Evolutionary conservation across 92 coral and sea anemone genomes (phyloP).

Genomic region (Desmophyllum pertusum): DNA sequence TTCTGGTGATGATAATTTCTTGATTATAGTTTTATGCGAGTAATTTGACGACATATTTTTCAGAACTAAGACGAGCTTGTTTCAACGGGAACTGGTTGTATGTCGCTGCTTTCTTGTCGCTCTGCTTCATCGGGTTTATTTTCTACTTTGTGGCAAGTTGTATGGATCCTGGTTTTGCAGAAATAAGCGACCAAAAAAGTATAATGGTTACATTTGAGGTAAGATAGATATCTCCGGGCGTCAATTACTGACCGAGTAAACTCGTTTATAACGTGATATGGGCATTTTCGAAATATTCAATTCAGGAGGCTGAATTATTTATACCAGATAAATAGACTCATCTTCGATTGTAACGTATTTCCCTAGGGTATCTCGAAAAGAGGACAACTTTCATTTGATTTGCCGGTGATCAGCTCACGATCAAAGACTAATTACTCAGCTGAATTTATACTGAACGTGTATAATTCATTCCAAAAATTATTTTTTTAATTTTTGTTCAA

Average conservation of each 20-base stretch:
- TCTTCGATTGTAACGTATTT: not conserved
- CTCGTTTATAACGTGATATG: too few species aligned
- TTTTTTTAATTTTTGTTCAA: too few species aligned
- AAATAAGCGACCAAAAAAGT: slow-evolving; percentile 75
- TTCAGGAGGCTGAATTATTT: not conserved
- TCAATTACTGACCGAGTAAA: not conserved
- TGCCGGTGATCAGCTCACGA: not conserved
- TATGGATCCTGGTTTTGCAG: slow-evolving; percentile 95
- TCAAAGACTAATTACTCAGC: not conserved
- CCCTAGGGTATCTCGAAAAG: not conserved
- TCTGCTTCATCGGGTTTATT: slow-evolving; percentile 70
- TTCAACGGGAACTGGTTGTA: slow-evolving; percentile 86
- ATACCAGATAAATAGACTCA: not conserved
- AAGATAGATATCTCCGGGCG: not conserved
- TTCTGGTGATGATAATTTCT: not conserved
- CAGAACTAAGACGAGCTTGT: slow-evolving; percentile 83
- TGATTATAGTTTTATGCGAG: not conserved
- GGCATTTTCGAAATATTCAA: not conserved
- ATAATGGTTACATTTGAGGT: slow-evolving; percentile 96
- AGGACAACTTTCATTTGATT: not conserved
- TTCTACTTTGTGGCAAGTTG: slow-evolving; percentile 92
- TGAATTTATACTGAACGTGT: too few species aligned
- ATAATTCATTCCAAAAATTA: too few species aligned
- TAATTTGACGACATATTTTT: not conserved
- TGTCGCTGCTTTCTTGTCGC: slow-evolving; percentile 69